These are phyloP conservation scores for Furnarius figulus DNA, from an alignment of 2,113 vertebrate species.

Conservation along the genomic window DNA sequence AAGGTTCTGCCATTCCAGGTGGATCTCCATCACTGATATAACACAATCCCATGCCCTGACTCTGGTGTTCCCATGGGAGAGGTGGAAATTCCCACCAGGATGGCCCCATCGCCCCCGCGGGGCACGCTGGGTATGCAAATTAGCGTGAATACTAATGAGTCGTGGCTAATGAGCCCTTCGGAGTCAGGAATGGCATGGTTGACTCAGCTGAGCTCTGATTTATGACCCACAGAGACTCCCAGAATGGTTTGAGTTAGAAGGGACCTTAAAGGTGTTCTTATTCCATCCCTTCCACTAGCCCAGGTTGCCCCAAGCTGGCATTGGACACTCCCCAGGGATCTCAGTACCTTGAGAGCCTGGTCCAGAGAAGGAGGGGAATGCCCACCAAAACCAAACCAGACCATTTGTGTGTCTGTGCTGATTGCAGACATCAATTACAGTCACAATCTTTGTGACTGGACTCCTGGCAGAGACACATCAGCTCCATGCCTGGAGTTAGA, in stretches of 20 bases:
- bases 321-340: not conserved
- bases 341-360: not conserved
- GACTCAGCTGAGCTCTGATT: not conserved
- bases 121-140: not conserved
- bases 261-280: fast-evolving
- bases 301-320: not conserved
- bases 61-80: fast-evolving
- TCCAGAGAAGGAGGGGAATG: not conserved
- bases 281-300: fast-evolving
- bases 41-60: fast-evolving
- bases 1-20: not conserved
- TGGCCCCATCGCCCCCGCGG: fast-evolving
- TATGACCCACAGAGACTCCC: not conserved
- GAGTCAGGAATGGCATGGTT: not conserved
- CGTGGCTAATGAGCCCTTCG: fast-evolving
- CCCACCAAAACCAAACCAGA: not conserved
- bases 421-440: no score
- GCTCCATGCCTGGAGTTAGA: not conserved
- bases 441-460: not conserved
- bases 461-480: not conserved
- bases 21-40: fast-evolving
- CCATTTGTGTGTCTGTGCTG: not conserved
- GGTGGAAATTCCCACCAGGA: fast-evolving
- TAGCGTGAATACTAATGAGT: fast-evolving
- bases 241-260: fast-evolving